phyloP scores from a whole-genome alignment of 2,113 vertebrate genomes.

The Malurus melanocephalus region DNA sequence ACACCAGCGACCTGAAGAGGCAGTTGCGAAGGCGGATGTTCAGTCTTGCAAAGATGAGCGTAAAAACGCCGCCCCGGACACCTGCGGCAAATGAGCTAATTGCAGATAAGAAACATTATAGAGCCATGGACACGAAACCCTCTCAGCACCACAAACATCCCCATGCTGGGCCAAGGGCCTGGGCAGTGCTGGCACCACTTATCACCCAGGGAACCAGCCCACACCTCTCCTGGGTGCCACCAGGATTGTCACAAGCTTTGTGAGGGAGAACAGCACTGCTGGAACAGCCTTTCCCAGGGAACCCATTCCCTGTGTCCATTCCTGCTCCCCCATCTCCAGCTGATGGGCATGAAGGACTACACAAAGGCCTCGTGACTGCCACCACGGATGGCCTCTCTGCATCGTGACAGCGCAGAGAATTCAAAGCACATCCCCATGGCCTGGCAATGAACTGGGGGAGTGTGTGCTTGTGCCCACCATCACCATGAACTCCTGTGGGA shows the following conservation, averaged over 20 bases:
- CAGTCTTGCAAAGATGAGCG: conserved; percentile 86
- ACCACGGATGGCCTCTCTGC: neutral
- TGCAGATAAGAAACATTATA: conserved; percentile 74
- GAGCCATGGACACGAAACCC: conserved; percentile 39
- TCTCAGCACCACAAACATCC: conserved; percentile 26
- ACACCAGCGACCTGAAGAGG: conserved; percentile 88
- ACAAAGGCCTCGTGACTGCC: accelerated
- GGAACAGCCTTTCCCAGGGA: neutral
- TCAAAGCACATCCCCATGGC: neutral
- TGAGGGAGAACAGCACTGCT: accelerated
- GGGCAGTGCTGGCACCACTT: neutral
- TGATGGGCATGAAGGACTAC: accelerated
- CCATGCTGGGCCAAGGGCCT: neutral
- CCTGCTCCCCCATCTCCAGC: neutral
- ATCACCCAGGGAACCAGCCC: neutral
- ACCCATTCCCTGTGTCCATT: accelerated
- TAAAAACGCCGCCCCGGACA: conserved; percentile 90
- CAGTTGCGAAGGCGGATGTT: conserved; percentile 90
- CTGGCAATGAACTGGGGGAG: accelerated
- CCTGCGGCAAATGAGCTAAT: conserved; percentile 90
- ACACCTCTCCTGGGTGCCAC: neutral
- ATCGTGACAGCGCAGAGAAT: accelerated
- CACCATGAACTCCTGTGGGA: neutral
- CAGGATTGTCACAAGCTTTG: neutral
- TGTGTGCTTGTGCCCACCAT: neutral